These are phyloP conservation scores for Paratrypauchen microcephalus DNA, from an alignment of 2,797 vertebrate genomes.

Conservation along the genomic window DNA sequence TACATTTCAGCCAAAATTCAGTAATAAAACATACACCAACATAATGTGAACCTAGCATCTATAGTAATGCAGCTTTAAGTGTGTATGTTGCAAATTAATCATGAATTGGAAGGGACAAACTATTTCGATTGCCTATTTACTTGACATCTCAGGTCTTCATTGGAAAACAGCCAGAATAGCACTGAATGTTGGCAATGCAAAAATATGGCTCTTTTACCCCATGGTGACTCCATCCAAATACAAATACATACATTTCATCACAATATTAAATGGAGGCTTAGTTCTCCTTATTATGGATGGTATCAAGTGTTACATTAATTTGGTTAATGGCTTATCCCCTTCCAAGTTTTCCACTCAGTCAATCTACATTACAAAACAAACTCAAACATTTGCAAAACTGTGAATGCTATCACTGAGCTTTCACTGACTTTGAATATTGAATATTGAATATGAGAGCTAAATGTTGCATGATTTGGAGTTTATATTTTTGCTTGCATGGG, in stretches of 20 bases:
- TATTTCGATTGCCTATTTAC: conserved; percentile 18
- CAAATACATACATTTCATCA: conserved; percentile 8
- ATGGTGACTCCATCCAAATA: conserved; percentile 3
- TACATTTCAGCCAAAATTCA: conserved; percentile 17
- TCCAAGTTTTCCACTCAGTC: not conserved
- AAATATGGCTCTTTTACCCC: conserved; percentile 18
- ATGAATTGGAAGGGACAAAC: conserved; percentile 23
- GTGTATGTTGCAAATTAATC: conserved; percentile 31
- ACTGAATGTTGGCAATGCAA: conserved; percentile 36
- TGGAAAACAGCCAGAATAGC: conserved; percentile 22
- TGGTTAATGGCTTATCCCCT: not conserved
- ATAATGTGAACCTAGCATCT: conserved; percentile 22
- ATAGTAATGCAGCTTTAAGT: conserved; percentile 32
- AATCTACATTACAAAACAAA: conserved; percentile 9
- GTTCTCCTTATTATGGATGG: conserved; percentile 12
- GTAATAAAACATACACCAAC: conserved; percentile 20
- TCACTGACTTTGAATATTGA: not conserved
- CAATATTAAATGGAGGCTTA: conserved; percentile 9
- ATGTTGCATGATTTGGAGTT: not conserved
- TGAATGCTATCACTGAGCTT: not conserved
- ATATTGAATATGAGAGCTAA: too few relatives aligned
- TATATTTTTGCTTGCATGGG: not conserved
- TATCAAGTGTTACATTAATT: conserved; percentile 16
- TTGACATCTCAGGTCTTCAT: conserved; percentile 34
- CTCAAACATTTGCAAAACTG: not conserved